Evolutionary conservation across 2,888 invertebrate species (phyloP).

Genomic region (Mesopsocus fuscifrons): DNA sequence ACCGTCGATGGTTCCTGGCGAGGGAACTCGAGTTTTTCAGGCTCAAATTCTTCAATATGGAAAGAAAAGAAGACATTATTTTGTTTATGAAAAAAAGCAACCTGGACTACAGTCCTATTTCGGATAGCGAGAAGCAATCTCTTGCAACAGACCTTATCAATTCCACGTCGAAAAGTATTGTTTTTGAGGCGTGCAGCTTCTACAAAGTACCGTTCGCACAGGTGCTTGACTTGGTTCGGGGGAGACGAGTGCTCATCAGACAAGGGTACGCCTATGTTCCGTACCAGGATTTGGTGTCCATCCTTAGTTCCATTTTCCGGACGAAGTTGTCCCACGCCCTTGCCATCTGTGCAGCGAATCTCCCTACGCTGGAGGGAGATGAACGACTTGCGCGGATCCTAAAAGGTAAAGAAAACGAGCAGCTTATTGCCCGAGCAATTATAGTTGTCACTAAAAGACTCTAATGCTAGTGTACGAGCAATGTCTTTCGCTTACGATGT

Average conservation of each 20-base stretch:
- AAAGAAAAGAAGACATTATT: slow-evolving; percentile 35
- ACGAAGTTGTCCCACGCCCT: slow-evolving; percentile 47
- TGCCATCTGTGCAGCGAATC: slow-evolving; percentile 25
- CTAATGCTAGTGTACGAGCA: too few species aligned
- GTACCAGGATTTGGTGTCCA: slow-evolving; percentile 61
- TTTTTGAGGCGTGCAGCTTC: slow-evolving; percentile 43
- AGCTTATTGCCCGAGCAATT: too few species aligned
- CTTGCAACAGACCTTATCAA: slow-evolving; percentile 39
- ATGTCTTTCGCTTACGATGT: too few species aligned
- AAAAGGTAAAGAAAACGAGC: too few species aligned
- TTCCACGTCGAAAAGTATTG: slow-evolving; percentile 33
- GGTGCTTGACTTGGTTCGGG: slow-evolving; percentile 65
- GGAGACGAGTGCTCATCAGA: slow-evolving; percentile 56
- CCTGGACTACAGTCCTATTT: slow-evolving; percentile 44
- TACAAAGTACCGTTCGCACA: slow-evolving; percentile 73
- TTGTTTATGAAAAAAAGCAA: slow-evolving; percentile 47
- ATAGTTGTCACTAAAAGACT: too few species aligned
- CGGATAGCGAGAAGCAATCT: slow-evolving; percentile 43
- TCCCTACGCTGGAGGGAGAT: slow-evolving; percentile 32
- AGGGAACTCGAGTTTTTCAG: slow-evolving; percentile 83
- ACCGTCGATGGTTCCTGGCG: slow-evolving; percentile 70
- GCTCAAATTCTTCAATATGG: slow-evolving; percentile 48
- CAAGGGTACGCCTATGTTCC: slow-evolving; percentile 78
- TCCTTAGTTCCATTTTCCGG: slow-evolving; percentile 60
- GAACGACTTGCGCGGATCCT: slow-evolving; percentile 28